Conservation (phyloP, 2,797 vertebrate genomes). For the Carduelis carduelis region DNA sequence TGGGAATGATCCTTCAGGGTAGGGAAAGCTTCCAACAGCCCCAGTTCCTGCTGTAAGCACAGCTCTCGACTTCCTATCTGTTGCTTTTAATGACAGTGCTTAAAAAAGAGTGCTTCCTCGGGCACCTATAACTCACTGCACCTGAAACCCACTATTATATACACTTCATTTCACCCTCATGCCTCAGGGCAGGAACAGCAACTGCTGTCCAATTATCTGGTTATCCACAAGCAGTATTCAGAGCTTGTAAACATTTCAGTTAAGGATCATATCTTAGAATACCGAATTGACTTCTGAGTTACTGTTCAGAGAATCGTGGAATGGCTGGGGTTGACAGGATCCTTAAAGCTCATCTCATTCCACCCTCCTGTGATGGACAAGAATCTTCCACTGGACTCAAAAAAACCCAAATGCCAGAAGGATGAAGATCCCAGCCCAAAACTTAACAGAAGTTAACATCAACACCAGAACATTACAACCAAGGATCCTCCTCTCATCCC, state of each 20-base stretch:
- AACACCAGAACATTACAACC: background rate
- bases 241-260: background rate
- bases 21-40: background rate
- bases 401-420: accelerated
- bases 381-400: background rate
- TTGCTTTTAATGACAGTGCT: background rate
- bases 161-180: background rate
- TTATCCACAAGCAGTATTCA: no score
- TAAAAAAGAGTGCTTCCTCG: background rate
- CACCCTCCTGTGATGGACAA: background rate
- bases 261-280: background rate
- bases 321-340: background rate
- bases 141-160: background rate
- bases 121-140: background rate
- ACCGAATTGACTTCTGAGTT: accelerated
- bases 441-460: background rate
- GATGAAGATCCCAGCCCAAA: background rate
- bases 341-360: background rate
- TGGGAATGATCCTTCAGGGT: background rate
- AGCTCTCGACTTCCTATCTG: background rate
- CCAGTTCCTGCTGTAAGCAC: background rate
- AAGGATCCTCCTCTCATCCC: background rate
- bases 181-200: background rate
- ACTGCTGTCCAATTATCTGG: no score
- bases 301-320: background rate